These are phyloP conservation scores for Sphinx pinastri DNA, from an alignment of 2,888 invertebrate genomes.

Conservation along the genomic window DNA sequence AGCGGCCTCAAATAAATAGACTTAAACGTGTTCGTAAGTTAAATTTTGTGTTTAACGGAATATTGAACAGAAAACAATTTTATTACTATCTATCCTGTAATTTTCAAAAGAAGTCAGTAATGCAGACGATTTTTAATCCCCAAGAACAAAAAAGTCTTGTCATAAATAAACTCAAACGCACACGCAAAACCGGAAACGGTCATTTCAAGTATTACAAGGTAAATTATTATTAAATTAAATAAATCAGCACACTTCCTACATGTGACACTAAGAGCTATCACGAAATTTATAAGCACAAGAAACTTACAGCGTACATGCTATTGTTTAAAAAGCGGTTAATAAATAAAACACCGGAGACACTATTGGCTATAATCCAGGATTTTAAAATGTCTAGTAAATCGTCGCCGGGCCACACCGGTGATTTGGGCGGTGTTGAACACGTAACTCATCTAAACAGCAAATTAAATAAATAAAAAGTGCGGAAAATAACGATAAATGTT, in stretches of 20 bases:
- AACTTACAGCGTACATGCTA: neutral
- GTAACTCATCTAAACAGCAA: neutral
- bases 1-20: too few relatives aligned
- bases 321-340: conserved; percentile 38
- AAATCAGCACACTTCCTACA: neutral
- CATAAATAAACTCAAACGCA: neutral
- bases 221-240: neutral
- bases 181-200: neutral
- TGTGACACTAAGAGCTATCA: neutral
- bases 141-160: neutral
- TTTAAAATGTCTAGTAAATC: conserved; percentile 51
- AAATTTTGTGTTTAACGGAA: too few relatives aligned
- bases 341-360: conserved; percentile 46
- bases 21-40: too few relatives aligned
- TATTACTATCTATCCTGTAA: too few relatives aligned
- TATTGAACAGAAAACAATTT: too few relatives aligned
- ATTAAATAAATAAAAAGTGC: neutral
- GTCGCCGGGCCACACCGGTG: conserved; percentile 27
- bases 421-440: conserved; percentile 10
- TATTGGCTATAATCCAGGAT: conserved; percentile 58
- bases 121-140: too few relatives aligned
- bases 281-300: conserved; percentile 5
- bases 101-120: too few relatives aligned
- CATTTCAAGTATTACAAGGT: neutral
- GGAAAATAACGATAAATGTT: neutral